Evolutionary conservation across 2,888 invertebrate genomes (phyloP), one percentile per base, ranked within the genome.

Genomic region (Cybosia mesomella): DNA sequence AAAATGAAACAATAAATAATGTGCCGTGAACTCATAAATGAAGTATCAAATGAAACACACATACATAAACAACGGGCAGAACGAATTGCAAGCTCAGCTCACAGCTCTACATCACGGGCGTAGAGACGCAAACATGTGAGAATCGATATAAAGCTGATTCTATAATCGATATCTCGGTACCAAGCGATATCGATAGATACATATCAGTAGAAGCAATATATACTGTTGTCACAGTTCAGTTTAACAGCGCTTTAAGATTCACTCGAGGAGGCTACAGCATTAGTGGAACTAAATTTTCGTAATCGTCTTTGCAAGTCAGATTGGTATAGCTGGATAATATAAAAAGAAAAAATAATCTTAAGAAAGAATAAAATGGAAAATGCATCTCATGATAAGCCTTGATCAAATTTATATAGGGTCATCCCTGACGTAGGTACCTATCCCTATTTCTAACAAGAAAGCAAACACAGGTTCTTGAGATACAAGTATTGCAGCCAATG

Each of bases 81-180:
- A 88, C 85, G 85, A 87, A 89, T 87, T 87, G 86, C 88, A 83
- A 85, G 88, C 86, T 88, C 84, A 83, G 87, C 86, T 83, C 87
- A 87, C 83, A 81, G 87, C 86, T 83, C 83, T 89, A 88, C 85
- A 89, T 90, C 90, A 90, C 86, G 82, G 71, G 81, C 85, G 85
- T 85, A 86, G 85, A 84, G 85, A 84, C 83, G 83, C 85, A 85
- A 79, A 80, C 78, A 76, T 74, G 85, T 83, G 82, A 83, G 81
- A 83, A 83, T 82, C 83, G 81, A 84, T 82, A 85, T 83, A 83
- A 81, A 82, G 83, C 79, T 83, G 83, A 83, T 85, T 67, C 75
- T 66, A 72, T 71, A 69, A 28, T 75, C 78, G 74, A 79, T 75
- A 64, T 68, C 63, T 58, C 54, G 59, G 59, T 58, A 61, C 18